Evolutionary conservation across 1,140 invertebrate species (phyloP).

Genomic region (Drosophila sulfurigaster): DNA sequence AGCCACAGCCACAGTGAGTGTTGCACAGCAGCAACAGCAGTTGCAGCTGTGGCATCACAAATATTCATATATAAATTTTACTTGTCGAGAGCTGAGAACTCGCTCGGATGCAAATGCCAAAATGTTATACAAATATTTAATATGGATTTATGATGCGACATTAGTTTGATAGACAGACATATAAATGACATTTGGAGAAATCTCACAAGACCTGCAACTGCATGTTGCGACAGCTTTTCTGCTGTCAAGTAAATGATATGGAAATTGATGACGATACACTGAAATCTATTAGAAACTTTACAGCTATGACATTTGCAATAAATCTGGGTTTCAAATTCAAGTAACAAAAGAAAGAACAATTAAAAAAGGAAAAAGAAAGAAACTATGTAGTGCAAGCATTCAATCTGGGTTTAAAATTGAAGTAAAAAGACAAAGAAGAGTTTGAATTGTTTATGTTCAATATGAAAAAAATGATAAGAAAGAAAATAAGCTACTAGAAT

Average conservation of each 20-base stretch:
- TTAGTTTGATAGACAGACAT: constrained; percentile 8
- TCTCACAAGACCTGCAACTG: not conserved
- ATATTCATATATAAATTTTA: constrained; percentile 44
- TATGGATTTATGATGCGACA: constrained; percentile 39
- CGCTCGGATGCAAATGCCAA: constrained; percentile 41
- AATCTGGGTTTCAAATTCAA: too few species aligned
- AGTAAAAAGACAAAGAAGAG: not conserved
- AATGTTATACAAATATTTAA: constrained; percentile 53
- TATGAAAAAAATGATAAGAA: too few species aligned
- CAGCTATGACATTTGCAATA: too few species aligned
- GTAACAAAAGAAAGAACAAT: not conserved
- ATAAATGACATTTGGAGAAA: constrained; percentile 13
- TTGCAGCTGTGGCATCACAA: constrained; percentile 39
- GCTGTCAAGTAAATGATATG: not conserved
- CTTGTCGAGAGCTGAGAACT: constrained; percentile 20
- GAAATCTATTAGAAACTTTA: not conserved
- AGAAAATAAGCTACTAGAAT: too few species aligned
- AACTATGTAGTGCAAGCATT: too few species aligned
- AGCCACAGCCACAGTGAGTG: constrained; percentile 10
- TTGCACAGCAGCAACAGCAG: not conserved
- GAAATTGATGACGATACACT: not conserved
- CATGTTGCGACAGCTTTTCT: not conserved
- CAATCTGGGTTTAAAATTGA: too few species aligned
- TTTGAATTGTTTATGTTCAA: too few species aligned
- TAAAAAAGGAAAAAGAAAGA: too few species aligned